These are phyloP conservation scores for Saimiri boliviensis DNA, from an alignment of 2,113 vertebrate species.

Conservation along the genomic window DNA sequence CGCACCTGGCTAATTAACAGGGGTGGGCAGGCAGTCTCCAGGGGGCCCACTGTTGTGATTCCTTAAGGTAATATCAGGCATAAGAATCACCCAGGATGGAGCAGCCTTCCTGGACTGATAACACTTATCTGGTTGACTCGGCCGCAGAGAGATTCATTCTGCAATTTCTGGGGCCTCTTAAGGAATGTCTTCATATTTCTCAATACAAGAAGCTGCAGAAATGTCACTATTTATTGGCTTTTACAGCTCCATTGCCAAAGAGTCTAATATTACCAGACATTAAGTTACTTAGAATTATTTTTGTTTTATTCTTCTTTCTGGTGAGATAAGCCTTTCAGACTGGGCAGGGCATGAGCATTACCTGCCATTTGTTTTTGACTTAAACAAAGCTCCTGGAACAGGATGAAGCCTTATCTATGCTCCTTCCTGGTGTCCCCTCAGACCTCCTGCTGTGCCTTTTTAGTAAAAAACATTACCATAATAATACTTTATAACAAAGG, in stretches of 20 bases:
- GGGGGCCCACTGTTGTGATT: neutral
- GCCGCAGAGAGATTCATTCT: neutral
- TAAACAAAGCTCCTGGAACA: neutral
- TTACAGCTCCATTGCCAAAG: conserved; percentile 31
- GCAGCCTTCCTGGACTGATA: neutral
- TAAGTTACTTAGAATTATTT: conserved; percentile 22
- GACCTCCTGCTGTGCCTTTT: neutral
- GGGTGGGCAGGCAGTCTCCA: neutral
- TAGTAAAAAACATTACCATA: neutral
- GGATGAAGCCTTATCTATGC: fast-evolving
- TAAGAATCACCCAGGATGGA: fast-evolving
- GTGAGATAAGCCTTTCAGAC: neutral
- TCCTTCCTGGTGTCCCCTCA: neutral
- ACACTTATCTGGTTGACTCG: fast-evolving
- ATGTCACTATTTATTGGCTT: neutral
- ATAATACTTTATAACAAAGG: neutral
- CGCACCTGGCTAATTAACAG: neutral
- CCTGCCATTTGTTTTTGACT: neutral
- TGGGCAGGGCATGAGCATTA: fast-evolving
- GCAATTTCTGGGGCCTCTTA: neutral
- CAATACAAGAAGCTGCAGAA: neutral
- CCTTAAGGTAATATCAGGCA: neutral
- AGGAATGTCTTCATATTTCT: neutral
- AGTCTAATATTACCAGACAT: neutral
- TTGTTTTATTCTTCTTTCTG: conserved; percentile 17